These are phyloP conservation scores for Chiroxiphia lanceolata DNA, from an alignment of 2,797 vertebrate genomes.

Conservation along the genomic window DNA sequence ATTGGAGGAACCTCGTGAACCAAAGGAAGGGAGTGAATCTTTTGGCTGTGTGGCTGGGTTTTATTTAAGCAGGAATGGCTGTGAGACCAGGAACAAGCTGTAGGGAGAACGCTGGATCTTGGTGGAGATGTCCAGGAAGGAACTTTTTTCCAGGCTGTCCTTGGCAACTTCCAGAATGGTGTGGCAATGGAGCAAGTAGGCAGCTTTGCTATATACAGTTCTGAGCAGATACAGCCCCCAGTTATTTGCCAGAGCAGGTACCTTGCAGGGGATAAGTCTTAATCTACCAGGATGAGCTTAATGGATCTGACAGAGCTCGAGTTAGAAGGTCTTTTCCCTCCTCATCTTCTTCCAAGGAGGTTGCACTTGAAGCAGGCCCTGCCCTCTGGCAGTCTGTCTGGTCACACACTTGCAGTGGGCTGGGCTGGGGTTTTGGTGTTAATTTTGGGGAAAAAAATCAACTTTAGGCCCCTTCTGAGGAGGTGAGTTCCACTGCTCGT, in stretches of 20 bases:
- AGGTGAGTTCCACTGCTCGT: accelerated
- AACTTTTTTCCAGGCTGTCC: neutral
- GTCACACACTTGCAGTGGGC: neutral
- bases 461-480: neutral
- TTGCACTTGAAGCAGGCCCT: neutral
- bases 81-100: neutral
- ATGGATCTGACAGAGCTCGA: neutral
- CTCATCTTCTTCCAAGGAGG: neutral
- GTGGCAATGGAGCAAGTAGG: neutral
- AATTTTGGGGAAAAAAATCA: neutral
- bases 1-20: neutral
- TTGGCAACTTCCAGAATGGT: neutral
- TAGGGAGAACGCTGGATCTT: accelerated
- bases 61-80: neutral
- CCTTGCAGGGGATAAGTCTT: neutral
- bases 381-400: neutral
- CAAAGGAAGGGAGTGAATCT: neutral
- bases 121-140: neutral
- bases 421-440: neutral
- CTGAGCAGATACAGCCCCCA: neutral
- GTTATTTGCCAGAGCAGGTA: neutral
- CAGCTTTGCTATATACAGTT: neutral
- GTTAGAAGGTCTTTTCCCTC: neutral
- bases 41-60: neutral
- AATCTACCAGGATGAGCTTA: neutral